Percentiles rank a stretch among this genome's conserved stretches.
Conservation (phyloP, 1,140 invertebrate species). For the Drosophila asahinai region DNA sequence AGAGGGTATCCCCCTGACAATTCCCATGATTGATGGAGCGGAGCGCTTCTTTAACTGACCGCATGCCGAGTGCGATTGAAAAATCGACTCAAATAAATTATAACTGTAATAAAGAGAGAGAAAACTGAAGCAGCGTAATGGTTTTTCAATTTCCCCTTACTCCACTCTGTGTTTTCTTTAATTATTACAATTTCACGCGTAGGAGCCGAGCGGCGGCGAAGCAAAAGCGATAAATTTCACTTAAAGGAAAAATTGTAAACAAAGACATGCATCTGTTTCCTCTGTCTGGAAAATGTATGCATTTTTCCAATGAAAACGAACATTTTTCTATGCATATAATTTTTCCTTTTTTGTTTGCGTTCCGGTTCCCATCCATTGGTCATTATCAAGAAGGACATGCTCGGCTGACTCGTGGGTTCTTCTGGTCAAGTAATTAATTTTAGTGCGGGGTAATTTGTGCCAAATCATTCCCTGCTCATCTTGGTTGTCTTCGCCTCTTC, state of each 20-base stretch:
- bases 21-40: slow-evolving; percentile 69
- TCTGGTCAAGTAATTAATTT: slow-evolving; percentile 71
- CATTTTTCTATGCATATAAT: slow-evolving; percentile 57
- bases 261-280: slow-evolving; percentile 32
- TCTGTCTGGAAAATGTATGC: slow-evolving; percentile 55
- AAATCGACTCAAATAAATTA: slow-evolving; percentile 81
- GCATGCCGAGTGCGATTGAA: slow-evolving; percentile 73
- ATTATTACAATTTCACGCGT: slow-evolving; percentile 65
- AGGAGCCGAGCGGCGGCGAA: slow-evolving; percentile 15
- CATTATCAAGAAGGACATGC: slow-evolving; percentile 66
- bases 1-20: slow-evolving; percentile 38
- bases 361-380: slow-evolving; percentile 38
- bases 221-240: slow-evolving; percentile 46
- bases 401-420: slow-evolving; percentile 51
- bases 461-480: slow-evolving; percentile 63
- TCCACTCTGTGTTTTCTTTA: slow-evolving; percentile 17
- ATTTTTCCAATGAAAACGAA: slow-evolving; percentile 75
- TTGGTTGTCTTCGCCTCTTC: slow-evolving; percentile 63
- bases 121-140: slow-evolving; percentile 55
- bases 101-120: slow-evolving; percentile 75
- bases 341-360: slow-evolving; percentile 17
- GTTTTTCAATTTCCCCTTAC: slow-evolving; percentile 65
- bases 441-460: slow-evolving; percentile 59
- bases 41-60: slow-evolving; percentile 52
- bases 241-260: slow-evolving; percentile 46